These are phyloP conservation scores for Belonocnema kinseyi DNA, from an alignment of 1,140 invertebrate genomes.

Conservation along the genomic window DNA sequence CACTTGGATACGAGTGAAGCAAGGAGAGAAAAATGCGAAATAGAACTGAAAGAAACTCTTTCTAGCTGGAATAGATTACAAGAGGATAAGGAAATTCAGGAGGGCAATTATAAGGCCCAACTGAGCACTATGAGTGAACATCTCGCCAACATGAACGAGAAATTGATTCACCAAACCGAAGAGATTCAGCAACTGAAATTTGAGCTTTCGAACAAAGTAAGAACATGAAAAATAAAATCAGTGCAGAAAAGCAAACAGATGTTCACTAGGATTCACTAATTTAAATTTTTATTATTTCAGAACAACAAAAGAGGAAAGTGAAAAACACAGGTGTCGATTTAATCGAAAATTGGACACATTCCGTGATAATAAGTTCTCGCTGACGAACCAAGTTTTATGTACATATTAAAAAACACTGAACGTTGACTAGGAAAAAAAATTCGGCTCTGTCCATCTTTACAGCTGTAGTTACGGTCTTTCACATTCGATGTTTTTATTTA, in stretches of 20 bases:
- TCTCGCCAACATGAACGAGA: constrained; percentile 93
- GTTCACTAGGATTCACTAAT: constrained; percentile 24
- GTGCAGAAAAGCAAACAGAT: constrained; percentile 20
- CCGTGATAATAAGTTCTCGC: constrained; percentile 61
- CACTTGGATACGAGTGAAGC: constrained; percentile 71
- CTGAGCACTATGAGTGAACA: constrained; percentile 94
- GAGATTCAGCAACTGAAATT: constrained; percentile 81
- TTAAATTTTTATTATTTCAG: constrained; percentile 61
- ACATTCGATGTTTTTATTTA: constrained; percentile 66
- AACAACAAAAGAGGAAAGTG: constrained; percentile 71
- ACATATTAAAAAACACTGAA: constrained; percentile 61
- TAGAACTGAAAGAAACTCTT: constrained; percentile 73
- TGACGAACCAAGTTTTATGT: constrained; percentile 63
- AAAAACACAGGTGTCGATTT: constrained; percentile 48
- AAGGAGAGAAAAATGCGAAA: constrained; percentile 72
- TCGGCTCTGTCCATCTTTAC: constrained; percentile 53
- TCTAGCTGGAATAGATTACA: constrained; percentile 73
- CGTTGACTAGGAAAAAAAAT: constrained; percentile 49
- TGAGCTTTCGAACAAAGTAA: constrained; percentile 75
- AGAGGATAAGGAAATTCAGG: constrained; percentile 75
- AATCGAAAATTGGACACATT: constrained; percentile 64
- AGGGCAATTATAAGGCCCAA: constrained; percentile 89
- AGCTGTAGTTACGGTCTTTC: constrained; percentile 55
- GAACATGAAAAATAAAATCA: constrained; percentile 32
- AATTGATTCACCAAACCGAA: constrained; percentile 87